A percentile compares a stretch with the other conserved stretches of the same genome.
These are phyloP conservation scores for Neuroscelio doddi DNA, from an alignment of 2,888 invertebrate species.

Conservation along the genomic window DNA sequence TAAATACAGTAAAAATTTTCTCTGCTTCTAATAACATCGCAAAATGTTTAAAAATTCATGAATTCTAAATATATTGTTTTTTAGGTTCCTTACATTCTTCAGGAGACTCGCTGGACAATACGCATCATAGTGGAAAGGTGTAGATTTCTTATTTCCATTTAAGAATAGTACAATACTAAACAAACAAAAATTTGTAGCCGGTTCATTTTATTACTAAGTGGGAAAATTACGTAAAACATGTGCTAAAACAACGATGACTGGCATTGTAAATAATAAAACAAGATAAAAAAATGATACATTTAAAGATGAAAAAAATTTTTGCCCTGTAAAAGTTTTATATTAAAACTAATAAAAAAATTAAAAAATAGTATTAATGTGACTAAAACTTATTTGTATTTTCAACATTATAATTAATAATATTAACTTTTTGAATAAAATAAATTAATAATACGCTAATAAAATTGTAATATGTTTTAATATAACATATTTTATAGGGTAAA, in stretches of 20 bases:
- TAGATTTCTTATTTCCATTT: conserved; percentile 58
- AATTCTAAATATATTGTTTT: conserved; percentile 31
- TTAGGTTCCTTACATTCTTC: conserved; percentile 71
- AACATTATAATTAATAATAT: too few relatives aligned
- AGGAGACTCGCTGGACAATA: conserved; percentile 68
- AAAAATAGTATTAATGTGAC: too few relatives aligned
- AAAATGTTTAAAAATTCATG: too few relatives aligned
- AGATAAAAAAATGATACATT: conserved; percentile 21
- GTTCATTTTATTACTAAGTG: conserved; percentile 29
- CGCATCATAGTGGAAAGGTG: conserved; percentile 65
- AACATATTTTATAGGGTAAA: background rate
- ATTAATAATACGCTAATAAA: too few relatives aligned
- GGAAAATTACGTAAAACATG: conserved; percentile 6
- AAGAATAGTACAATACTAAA: conserved; percentile 11
- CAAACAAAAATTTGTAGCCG: conserved; percentile 8
- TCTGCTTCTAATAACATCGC: too few relatives aligned
- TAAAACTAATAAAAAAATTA: too few relatives aligned
- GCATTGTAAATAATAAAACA: conserved; percentile 35
- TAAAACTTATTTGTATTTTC: too few relatives aligned
- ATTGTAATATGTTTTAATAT: too few relatives aligned
- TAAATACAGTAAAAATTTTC: background rate
- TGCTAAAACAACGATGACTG: conserved; percentile 26
- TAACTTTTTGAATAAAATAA: too few relatives aligned
- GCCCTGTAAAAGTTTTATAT: too few relatives aligned
- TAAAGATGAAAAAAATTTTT: too few relatives aligned